These are phyloP conservation scores for Poeciliopsis prolifica DNA, from an alignment of 2,113 vertebrate species.

Conservation along the genomic window DNA sequence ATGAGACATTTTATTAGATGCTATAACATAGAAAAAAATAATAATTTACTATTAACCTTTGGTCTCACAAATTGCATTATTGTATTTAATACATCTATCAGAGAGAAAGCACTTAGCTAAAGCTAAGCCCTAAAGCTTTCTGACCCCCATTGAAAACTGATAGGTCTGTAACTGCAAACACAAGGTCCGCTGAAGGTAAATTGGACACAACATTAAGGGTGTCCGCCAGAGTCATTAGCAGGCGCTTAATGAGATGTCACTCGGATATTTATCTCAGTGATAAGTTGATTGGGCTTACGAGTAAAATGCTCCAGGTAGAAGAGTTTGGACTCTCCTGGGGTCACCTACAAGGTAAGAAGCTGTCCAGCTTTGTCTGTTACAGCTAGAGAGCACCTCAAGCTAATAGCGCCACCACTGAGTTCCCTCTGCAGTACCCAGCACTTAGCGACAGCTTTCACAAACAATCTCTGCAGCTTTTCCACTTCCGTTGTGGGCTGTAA, in stretches of 20 bases:
- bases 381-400: slow-evolving; percentile 31
- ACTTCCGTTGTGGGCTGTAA: slow-evolving; percentile 5
- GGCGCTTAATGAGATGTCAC: slow-evolving; percentile 65
- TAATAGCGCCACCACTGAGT: slow-evolving; percentile 19
- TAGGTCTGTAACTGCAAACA: slow-evolving; percentile 44
- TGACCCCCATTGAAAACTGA: background rate
- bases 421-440: background rate
- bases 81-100: slow-evolving; percentile 9
- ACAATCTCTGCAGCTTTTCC: slow-evolving; percentile 3
- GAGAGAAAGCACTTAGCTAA: background rate
- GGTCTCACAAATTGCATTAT: slow-evolving; percentile 42
- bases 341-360: slow-evolving; percentile 25
- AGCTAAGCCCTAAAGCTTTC: slow-evolving; percentile 12
- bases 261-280: slow-evolving; percentile 35
- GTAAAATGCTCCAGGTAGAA: slow-evolving; percentile 47
- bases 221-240: slow-evolving; percentile 60
- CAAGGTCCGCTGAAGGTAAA: slow-evolving; percentile 32
- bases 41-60: slow-evolving; percentile 45
- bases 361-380: slow-evolving; percentile 45
- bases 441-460: slow-evolving; percentile 4
- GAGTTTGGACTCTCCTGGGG: slow-evolving; percentile 30
- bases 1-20: slow-evolving; percentile 52
- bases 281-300: slow-evolving; percentile 26
- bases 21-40: slow-evolving; percentile 28
- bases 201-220: slow-evolving; percentile 33